phyloP scores from a whole-genome alignment of 2,888 invertebrate species.

The Agrotis ipsilon region DNA sequence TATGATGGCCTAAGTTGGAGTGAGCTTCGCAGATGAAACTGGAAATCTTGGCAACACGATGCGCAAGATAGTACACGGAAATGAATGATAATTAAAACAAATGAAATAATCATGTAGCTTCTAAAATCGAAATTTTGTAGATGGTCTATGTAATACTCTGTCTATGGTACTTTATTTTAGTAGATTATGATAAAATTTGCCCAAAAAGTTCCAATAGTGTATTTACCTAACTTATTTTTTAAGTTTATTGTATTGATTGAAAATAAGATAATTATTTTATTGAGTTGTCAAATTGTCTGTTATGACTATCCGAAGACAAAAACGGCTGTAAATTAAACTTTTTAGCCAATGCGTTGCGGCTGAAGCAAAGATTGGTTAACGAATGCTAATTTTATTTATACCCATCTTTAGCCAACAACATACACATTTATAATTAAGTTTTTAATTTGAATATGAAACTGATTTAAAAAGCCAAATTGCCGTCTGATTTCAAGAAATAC shows the following conservation, averaged over 20 bases:
- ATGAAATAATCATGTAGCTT: too few species aligned
- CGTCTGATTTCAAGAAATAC: not conserved
- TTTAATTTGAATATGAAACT: too few species aligned
- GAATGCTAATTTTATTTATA: too few species aligned
- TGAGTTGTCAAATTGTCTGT: not conserved
- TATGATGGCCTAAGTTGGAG: too few species aligned
- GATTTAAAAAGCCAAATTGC: not conserved
- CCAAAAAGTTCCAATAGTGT: conserved; percentile 13
- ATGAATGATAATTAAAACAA: too few species aligned
- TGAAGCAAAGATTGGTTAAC: too few species aligned
- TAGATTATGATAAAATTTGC: not conserved
- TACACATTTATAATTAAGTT: too few species aligned
- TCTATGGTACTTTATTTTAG: not conserved
- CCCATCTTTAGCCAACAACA: too few species aligned
- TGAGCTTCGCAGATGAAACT: too few species aligned
- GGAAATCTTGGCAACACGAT: too few species aligned
- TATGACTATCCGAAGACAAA: not conserved
- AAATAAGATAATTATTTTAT: not conserved
- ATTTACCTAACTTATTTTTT: not conserved
- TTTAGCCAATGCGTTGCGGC: too few species aligned
- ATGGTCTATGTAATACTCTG: not conserved
- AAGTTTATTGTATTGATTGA: not conserved
- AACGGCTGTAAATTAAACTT: not conserved
- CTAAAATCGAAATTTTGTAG: not conserved
- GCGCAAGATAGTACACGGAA: too few species aligned